Percentiles rank a stretch among this genome's conserved stretches.
phyloP scores from a whole-genome alignment of 2,888 invertebrate species.

The Machimus atricapillus region DNA sequence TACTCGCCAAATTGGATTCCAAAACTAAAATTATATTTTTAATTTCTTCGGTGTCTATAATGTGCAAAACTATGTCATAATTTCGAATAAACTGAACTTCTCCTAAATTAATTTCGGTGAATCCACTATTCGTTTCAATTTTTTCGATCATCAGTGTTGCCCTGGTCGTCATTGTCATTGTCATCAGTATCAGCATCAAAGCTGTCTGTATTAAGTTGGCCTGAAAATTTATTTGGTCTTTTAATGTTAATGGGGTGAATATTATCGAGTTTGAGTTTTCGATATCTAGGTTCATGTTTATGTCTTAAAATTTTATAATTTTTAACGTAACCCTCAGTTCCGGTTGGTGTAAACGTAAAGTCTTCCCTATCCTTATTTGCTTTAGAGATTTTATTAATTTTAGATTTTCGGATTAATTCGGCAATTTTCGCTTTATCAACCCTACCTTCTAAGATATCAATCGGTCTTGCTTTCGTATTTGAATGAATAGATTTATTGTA shows the following conservation, averaged over 20 bases:
- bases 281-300: slow-evolving; percentile 46
- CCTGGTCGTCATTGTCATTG: neutral
- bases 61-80: slow-evolving; percentile 27
- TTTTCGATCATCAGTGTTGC: slow-evolving; percentile 33
- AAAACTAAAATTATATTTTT: neutral
- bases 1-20: neutral
- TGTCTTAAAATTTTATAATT: slow-evolving; percentile 43
- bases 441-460: slow-evolving; percentile 23
- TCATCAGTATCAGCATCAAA: slow-evolving; percentile 14
- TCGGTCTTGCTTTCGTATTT: slow-evolving; percentile 36
- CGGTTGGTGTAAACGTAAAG: slow-evolving; percentile 21
- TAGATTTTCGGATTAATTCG: slow-evolving; percentile 1
- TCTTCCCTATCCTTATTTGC: slow-evolving; percentile 35
- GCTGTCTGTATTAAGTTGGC: slow-evolving; percentile 20
- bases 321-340: slow-evolving; percentile 32
- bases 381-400: slow-evolving; percentile 14
- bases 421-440: neutral
- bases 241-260: slow-evolving; percentile 42
- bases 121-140: slow-evolving; percentile 40
- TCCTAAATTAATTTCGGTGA: slow-evolving; percentile 38
- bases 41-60: slow-evolving; percentile 25
- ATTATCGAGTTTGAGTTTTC: slow-evolving; percentile 28
- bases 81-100: slow-evolving; percentile 32
- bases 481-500: slow-evolving; percentile 41
- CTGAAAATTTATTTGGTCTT: slow-evolving; percentile 45